Evolutionary conservation across 2,797 vertebrate species (phyloP).

Genomic region (Botia almorhae): DNA sequence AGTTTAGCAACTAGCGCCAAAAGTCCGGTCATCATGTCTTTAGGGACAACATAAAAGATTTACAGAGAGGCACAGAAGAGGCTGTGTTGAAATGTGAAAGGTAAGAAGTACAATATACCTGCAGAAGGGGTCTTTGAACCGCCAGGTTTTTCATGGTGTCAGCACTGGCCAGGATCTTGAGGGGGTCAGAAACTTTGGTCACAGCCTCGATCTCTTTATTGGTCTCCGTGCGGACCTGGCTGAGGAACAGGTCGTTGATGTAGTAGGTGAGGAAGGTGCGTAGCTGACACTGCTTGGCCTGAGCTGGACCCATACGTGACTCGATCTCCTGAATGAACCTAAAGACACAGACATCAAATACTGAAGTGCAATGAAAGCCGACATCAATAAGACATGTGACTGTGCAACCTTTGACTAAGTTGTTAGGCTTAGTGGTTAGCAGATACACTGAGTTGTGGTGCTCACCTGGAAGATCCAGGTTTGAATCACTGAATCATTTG

Average conservation of each 20-base stretch:
- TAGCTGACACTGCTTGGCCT: constrained; percentile 93
- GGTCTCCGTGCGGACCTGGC: constrained; percentile 91
- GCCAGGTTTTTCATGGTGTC: constrained; percentile 97
- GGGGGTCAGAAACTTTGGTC: constrained; percentile 90
- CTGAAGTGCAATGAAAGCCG: background rate
- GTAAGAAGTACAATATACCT: constrained; percentile 76
- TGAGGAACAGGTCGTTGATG: constrained; percentile 97
- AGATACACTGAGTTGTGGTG: background rate
- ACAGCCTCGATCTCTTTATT: constrained; percentile 95
- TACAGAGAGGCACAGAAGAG: background rate
- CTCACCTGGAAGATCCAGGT: background rate
- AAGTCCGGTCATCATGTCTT: no score
- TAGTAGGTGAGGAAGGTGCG: constrained; percentile 94
- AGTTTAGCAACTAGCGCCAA: no score
- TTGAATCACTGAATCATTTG: no score
- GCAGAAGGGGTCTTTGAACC: constrained; percentile 91
- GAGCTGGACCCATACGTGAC: constrained; percentile 86
- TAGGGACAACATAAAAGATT: background rate
- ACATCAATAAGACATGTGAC: background rate
- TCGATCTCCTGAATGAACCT: constrained; percentile 98
- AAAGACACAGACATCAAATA: constrained; percentile 49
- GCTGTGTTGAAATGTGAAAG: background rate
- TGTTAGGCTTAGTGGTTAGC: background rate
- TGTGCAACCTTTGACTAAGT: background rate
- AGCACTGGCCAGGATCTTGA: constrained; percentile 91